Conservation (phyloP, 2,888 invertebrate species). For the Allolobophora icterica region DNA sequence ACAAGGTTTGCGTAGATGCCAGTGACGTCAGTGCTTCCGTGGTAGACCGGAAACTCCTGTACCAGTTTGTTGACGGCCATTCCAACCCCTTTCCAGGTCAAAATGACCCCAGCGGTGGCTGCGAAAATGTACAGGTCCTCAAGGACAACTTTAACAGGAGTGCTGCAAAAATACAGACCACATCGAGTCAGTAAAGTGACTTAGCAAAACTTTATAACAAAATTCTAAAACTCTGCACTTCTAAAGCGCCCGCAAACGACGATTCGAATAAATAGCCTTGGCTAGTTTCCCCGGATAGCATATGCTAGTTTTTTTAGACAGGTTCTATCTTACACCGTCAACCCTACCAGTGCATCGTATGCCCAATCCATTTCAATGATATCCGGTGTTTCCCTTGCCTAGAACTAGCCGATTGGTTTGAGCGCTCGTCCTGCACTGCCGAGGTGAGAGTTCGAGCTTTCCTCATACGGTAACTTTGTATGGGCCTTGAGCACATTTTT, state of each 20-base stretch:
- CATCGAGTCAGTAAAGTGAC: conserved; percentile 1
- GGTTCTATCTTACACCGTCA: too few relatives aligned
- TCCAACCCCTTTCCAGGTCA: conserved; percentile 45
- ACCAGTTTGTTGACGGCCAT: conserved; percentile 41
- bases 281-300: background rate
- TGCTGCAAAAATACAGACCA: background rate
- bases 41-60: conserved; percentile 37
- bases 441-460: too few relatives aligned
- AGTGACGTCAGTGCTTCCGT: conserved; percentile 36
- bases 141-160: conserved; percentile 29
- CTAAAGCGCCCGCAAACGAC: background rate
- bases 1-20: conserved; percentile 34
- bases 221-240: background rate
- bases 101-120: conserved; percentile 44
- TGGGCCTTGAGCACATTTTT: too few relatives aligned
- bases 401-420: too few relatives aligned
- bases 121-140: conserved; percentile 44
- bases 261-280: background rate
- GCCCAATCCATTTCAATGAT: too few relatives aligned
- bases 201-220: background rate
- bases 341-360: too few relatives aligned
- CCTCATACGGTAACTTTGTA: too few relatives aligned
- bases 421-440: too few relatives aligned
- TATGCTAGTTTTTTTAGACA: too few relatives aligned
- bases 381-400: too few relatives aligned